A percentile compares a stretch with the other conserved stretches of the same genome.
Conservation (phyloP, 1,140 invertebrate species). For the Leptonema lineaticorne region DNA sequence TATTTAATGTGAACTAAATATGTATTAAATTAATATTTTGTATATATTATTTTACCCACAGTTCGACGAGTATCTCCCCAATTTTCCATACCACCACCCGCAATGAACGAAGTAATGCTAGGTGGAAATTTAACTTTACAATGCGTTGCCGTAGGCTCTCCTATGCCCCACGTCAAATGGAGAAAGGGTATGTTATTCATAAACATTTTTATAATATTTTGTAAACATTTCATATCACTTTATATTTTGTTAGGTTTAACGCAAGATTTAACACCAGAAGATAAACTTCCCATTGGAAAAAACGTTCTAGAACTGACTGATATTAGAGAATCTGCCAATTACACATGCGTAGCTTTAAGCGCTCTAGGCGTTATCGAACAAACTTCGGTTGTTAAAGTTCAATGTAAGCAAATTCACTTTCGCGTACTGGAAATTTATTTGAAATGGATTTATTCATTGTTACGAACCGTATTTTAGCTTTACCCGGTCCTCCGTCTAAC, state of each 20-base stretch:
- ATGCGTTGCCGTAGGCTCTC: constrained; percentile 94
- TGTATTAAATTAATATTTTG: too few relatives aligned
- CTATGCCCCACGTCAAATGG: constrained; percentile 98
- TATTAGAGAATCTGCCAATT: constrained; percentile 91
- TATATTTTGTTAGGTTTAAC: constrained; percentile 56
- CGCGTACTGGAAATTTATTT: background rate
- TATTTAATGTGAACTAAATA: too few relatives aligned
- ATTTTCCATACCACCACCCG: constrained; percentile 88
- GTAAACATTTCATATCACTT: too few relatives aligned
- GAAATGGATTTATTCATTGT: background rate
- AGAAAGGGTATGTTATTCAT: constrained; percentile 64
- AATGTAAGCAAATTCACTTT: constrained; percentile 71
- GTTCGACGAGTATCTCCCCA: constrained; percentile 91
- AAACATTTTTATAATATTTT: background rate
- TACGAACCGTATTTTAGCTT: constrained; percentile 60
- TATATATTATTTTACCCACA: constrained; percentile 52
- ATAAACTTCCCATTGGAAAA: constrained; percentile 78
- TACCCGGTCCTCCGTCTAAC: constrained; percentile 85
- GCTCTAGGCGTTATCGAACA: constrained; percentile 89
- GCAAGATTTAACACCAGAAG: constrained; percentile 80
- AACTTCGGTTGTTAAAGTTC: constrained; percentile 86
- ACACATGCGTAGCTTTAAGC: constrained; percentile 94
- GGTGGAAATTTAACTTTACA: constrained; percentile 89
- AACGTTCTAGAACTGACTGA: constrained; percentile 86
- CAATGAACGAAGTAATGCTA: constrained; percentile 83